Evolutionary conservation across 2,888 invertebrate species (phyloP).

Genomic region (Callyntrura guangdongensis): DNA sequence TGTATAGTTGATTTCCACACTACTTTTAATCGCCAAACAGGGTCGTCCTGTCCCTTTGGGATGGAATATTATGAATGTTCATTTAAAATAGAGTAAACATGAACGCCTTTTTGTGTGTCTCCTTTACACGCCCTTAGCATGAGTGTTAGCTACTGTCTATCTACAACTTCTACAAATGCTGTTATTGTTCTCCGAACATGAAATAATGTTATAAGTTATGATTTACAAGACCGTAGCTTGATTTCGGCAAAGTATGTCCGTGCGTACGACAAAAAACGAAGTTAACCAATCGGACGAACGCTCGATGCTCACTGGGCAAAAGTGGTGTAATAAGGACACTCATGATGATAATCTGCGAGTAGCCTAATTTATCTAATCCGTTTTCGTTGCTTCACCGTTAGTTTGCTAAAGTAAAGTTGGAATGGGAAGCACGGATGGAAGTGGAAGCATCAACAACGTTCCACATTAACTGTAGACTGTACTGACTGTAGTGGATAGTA

Average conservation of each 20-base stretch:
- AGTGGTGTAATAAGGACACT: neutral
- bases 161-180: neutral
- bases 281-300: too few species aligned
- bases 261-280: too few species aligned
- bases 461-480: too few species aligned
- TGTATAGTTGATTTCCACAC: conserved; percentile 2
- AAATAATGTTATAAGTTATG: too few species aligned
- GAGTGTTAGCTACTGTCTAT: neutral
- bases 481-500: too few species aligned
- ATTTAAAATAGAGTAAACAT: conserved; percentile 2
- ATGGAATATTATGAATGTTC: neutral
- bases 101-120: conserved; percentile 14
- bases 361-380: conserved; percentile 42
- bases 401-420: neutral
- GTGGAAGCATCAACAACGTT: too few species aligned
- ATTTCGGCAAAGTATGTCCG: too few species aligned
- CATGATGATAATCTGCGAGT: conserved; percentile 14
- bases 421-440: neutral
- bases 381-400: neutral
- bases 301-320: too few species aligned
- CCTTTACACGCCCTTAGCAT: neutral
- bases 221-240: too few species aligned
- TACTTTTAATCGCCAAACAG: neutral
- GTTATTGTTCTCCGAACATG: too few species aligned
- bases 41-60: too few species aligned